phyloP scores from a whole-genome alignment of 1,140 invertebrate genomes.

The Pogonognathellus flavescens region DNA sequence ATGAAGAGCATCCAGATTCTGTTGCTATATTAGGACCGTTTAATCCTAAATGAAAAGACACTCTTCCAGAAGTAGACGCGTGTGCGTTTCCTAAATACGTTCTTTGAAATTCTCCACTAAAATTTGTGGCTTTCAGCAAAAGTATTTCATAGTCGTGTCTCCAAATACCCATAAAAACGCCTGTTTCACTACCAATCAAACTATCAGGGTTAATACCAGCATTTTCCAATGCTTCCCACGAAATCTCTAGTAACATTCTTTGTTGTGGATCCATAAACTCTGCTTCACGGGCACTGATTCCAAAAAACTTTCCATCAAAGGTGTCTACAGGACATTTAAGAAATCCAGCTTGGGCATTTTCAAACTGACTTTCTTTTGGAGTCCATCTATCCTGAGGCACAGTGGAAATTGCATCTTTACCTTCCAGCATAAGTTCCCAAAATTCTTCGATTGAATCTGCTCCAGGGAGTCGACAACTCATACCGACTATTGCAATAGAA shows the following conservation, averaged over 20 bases:
- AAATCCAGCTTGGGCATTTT: constrained; percentile 30
- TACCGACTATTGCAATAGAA: constrained; percentile 13
- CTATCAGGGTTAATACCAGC: constrained; percentile 28
- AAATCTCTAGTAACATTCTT: constrained; percentile 75
- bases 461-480: constrained; percentile 16
- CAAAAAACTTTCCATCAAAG: constrained; percentile 74
- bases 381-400: constrained; percentile 5
- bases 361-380: background rate
- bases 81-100: constrained; percentile 46
- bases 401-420: background rate
- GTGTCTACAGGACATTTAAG: constrained; percentile 49
- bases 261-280: constrained; percentile 77
- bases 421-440: constrained; percentile 20
- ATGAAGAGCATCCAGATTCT: constrained; percentile 49
- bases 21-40: constrained; percentile 48
- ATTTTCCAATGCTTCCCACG: constrained; percentile 76
- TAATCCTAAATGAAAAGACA: constrained; percentile 38
- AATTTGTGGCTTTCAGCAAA: background rate
- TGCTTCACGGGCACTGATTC: constrained; percentile 73
- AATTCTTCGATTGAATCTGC: constrained; percentile 13
- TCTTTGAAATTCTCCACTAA: constrained; percentile 9
- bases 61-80: background rate
- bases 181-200: constrained; percentile 1
- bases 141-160: constrained; percentile 25
- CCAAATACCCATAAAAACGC: constrained; percentile 46